These are phyloP conservation scores for Triops longicaudatus DNA, from an alignment of 1,140 invertebrate species.

Conservation along the genomic window DNA sequence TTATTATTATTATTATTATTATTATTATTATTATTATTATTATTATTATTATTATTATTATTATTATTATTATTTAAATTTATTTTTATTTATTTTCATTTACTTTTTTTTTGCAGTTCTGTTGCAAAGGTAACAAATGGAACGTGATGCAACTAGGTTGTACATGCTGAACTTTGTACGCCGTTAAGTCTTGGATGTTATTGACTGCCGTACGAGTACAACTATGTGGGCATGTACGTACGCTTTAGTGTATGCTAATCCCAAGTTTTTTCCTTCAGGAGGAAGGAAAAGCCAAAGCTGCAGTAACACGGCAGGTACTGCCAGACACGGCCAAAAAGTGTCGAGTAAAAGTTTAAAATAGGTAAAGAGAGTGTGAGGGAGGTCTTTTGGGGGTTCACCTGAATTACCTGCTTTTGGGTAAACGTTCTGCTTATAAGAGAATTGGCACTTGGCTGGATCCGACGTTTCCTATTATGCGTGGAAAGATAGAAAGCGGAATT, in stretches of 20 bases:
- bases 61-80: too few species aligned
- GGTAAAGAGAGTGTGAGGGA: not conserved
- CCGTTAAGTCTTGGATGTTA: not conserved
- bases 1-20: too few species aligned
- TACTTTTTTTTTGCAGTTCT: too few species aligned
- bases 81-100: too few species aligned
- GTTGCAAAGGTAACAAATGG: too few species aligned
- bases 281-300: not conserved
- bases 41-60: too few species aligned
- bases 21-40: too few species aligned
- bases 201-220: not conserved
- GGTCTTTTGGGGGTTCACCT: not conserved
- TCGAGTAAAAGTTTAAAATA: not conserved
- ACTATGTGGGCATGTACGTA: not conserved
- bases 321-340: not conserved
- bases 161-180: not conserved
- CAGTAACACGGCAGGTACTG: not conserved
- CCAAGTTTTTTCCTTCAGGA: not conserved
- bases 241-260: not conserved
- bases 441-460: not conserved
- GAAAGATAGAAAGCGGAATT: not conserved
- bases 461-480: not conserved
- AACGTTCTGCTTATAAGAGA: conserved; percentile 3
- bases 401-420: not conserved
- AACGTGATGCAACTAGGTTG: too few species aligned